These are phyloP conservation scores for Microcebus jonahi DNA, from an alignment of 2,113 vertebrate species.

Conservation along the genomic window DNA sequence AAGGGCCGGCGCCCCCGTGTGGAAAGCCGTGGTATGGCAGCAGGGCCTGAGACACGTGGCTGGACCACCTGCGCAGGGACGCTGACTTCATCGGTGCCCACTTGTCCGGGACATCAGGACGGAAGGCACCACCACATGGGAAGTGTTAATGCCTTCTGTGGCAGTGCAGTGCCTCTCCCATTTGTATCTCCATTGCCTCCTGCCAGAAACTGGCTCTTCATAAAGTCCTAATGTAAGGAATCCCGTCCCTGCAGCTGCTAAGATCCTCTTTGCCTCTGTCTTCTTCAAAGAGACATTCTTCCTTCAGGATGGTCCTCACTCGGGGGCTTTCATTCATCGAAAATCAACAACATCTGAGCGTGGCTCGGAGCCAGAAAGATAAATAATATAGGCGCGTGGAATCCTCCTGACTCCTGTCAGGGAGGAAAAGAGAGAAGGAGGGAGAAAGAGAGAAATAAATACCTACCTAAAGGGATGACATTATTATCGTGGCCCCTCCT, in stretches of 20 bases:
- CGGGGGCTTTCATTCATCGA: neutral
- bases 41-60: neutral
- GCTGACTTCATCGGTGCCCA: neutral
- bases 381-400: neutral
- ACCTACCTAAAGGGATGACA: neutral
- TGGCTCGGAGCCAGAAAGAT: constrained; percentile 38
- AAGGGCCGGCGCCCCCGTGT: neutral
- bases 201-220: neutral
- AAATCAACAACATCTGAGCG: neutral
- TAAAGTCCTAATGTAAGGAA: neutral
- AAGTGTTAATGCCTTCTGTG: neutral
- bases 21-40: neutral
- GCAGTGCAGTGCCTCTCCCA: neutral
- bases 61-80: neutral
- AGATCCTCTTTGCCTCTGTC: neutral
- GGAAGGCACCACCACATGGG: neutral
- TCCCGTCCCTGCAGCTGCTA: constrained; percentile 42
- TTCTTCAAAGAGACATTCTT: neutral
- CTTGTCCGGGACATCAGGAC: neutral
- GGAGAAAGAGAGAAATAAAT: neutral
- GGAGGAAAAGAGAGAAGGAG: neutral
- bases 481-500: neutral
- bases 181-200: constrained; percentile 10
- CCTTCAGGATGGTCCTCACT: neutral
- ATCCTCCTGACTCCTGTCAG: neutral